Conservation (phyloP, 2,113 vertebrate genomes). For the Aegypius monachus region DNA sequence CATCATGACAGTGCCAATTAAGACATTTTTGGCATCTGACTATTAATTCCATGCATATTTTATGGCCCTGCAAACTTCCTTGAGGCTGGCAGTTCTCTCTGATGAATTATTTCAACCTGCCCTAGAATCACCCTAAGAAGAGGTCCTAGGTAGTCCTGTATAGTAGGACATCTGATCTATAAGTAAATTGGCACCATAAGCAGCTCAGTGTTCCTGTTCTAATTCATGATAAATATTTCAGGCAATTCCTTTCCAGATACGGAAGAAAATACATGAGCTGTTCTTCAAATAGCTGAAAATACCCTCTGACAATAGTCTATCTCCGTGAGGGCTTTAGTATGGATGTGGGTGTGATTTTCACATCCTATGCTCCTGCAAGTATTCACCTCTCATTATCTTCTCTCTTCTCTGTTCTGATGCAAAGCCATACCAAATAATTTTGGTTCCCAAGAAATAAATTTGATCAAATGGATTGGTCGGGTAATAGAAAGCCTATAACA, state of each 20-base stretch:
- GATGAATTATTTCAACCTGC: not conserved
- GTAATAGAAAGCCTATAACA: not conserved
- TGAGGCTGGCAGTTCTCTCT: not conserved
- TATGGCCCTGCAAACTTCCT: rapidly evolving
- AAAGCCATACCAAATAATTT: not conserved
- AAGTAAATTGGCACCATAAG: not conserved
- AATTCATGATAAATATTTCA: not conserved
- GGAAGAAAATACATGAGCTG: not conserved
- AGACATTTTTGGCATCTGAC: not conserved
- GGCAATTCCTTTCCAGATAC: not conserved
- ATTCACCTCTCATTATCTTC: not conserved
- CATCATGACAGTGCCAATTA: not conserved
- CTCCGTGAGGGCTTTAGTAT: not conserved
- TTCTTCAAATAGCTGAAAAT: not conserved
- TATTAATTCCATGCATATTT: not conserved
- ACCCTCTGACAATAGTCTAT: not conserved
- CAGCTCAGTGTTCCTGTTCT: not conserved
- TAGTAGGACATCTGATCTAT: not conserved
- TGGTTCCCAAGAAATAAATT: not conserved
- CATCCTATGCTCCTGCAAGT: not conserved
- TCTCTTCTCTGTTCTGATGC: not conserved
- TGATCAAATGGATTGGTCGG: not conserved
- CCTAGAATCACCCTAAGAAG: not conserved
- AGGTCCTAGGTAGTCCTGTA: not conserved
- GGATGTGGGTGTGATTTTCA: not conserved